Evolutionary conservation across 2,888 invertebrate genomes (phyloP).

Genomic region (Eugnorisma glareosa): DNA sequence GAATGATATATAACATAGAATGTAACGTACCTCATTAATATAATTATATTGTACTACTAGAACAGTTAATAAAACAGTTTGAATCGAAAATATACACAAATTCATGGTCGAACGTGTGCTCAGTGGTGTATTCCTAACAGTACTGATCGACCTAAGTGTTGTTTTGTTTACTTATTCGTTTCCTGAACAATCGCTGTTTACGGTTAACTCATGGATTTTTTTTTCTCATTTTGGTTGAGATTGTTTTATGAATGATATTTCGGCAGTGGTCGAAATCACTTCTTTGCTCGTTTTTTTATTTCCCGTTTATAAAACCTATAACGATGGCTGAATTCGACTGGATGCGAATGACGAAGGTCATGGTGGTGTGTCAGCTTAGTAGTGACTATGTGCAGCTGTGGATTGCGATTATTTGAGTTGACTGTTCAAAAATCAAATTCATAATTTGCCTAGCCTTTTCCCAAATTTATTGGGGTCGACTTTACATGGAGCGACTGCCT

Average conservation of each 20-base stretch:
- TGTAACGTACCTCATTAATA: conserved; percentile 42
- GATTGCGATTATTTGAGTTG: not conserved
- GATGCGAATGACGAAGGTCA: not conserved
- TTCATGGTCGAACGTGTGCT: conserved; percentile 44
- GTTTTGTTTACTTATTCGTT: conserved; percentile 30
- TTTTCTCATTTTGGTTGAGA: not conserved
- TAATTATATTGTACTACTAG: conserved; percentile 41
- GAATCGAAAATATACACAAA: conserved; percentile 37
- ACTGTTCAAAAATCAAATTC: not conserved
- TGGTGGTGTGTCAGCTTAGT: not conserved
- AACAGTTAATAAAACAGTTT: conserved; percentile 42
- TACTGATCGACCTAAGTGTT: conserved; percentile 37
- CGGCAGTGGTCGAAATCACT: not conserved
- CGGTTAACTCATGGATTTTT: not conserved
- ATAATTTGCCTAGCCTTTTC: not conserved
- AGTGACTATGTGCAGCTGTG: not conserved
- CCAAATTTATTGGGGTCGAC: not conserved
- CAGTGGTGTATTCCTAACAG: not conserved
- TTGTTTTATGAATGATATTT: conserved; percentile 26
- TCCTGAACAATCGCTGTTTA: conserved; percentile 52
- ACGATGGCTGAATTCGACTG: not conserved
- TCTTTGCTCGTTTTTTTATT: not conserved
- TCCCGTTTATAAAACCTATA: too few relatives aligned
- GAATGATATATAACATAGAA: not conserved
- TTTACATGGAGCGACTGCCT: not conserved